phyloP scores from a whole-genome alignment of 2,113 vertebrate species.

The Ursus arctos region DNA sequence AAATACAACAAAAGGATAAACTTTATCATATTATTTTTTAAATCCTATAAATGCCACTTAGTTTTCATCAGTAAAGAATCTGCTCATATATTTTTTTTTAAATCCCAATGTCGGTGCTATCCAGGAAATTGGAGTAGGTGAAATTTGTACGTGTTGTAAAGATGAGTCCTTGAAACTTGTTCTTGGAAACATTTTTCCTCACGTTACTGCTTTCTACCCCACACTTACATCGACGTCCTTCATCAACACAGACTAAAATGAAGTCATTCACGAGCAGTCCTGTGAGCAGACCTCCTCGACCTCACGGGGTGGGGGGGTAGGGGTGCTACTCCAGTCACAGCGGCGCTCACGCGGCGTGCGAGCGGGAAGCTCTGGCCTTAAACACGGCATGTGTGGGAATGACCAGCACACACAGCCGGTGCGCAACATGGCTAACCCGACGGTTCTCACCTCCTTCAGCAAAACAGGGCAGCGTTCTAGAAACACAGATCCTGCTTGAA shows the following conservation, averaged over 20 bases:
- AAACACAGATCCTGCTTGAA: background rate
- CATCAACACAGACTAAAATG: background rate
- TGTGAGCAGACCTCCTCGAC: background rate
- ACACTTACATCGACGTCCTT: background rate
- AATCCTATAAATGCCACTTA: background rate
- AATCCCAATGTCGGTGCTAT: background rate
- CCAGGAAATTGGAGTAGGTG: background rate
- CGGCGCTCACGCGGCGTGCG: fast-evolving
- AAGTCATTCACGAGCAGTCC: background rate
- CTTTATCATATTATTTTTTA: background rate
- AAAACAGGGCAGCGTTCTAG: background rate
- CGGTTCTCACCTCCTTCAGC: background rate
- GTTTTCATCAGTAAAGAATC: background rate
- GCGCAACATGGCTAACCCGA: background rate
- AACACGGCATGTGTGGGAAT: too few relatives aligned
- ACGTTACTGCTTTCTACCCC: background rate
- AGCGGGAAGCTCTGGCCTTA: background rate
- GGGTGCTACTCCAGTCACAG: background rate
- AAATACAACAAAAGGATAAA: background rate
- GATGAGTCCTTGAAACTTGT: background rate
- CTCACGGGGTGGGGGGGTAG: fast-evolving
- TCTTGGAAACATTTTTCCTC: background rate
- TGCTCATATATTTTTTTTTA: background rate
- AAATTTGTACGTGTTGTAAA: background rate
- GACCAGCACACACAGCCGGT: background rate